Evolutionary conservation across 2,888 invertebrate genomes (phyloP).

Genomic region (Saturnia japonica): DNA sequence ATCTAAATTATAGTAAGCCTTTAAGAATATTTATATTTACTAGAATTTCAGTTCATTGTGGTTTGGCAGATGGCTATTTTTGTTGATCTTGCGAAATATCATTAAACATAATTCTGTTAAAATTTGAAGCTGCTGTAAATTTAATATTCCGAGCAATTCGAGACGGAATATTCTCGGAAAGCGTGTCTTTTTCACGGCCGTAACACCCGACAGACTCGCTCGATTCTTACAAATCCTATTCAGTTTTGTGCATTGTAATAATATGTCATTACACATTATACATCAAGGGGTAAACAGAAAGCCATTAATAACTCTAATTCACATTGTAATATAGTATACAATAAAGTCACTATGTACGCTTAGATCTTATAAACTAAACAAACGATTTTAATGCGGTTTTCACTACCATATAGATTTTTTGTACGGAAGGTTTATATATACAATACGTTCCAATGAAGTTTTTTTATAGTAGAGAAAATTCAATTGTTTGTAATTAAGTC

Average conservation of each 20-base stretch:
- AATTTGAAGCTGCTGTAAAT: not conserved
- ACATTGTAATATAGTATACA: not conserved
- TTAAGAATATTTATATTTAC: not conserved
- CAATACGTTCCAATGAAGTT: too few species aligned
- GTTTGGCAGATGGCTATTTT: not conserved
- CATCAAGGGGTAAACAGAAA: not conserved
- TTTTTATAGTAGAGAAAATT: too few species aligned
- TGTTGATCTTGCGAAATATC: not conserved
- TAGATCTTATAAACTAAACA: too few species aligned
- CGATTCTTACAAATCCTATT: not conserved
- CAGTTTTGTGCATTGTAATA: not conserved
- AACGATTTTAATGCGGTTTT: too few species aligned
- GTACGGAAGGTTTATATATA: too few species aligned
- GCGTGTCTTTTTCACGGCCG: conserved; percentile 1
- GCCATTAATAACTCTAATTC: not conserved
- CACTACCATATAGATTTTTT: too few species aligned
- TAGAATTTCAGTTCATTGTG: not conserved
- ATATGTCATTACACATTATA: not conserved
- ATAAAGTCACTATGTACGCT: too few species aligned
- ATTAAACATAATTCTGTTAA: not conserved
- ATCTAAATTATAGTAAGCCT: not conserved
- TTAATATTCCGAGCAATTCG: not conserved
- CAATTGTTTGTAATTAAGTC: too few species aligned
- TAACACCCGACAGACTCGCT: not conserved
- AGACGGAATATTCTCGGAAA: not conserved